Base-by-base conservation (phyloP, 2,797 vertebrate species). In the Yasuhikotakia modesta region DNA sequence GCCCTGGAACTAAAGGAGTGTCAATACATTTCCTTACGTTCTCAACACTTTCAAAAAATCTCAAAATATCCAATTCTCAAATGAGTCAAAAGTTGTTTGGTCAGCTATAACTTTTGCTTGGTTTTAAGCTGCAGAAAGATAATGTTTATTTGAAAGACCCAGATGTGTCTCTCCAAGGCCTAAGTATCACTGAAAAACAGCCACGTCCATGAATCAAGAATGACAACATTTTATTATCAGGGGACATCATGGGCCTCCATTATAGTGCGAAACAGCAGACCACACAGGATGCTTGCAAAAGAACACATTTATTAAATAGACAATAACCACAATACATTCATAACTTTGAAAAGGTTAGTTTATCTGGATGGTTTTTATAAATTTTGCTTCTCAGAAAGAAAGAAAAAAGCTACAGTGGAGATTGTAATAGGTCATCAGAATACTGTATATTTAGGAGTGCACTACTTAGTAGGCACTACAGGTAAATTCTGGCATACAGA, bases 171-270 rank as follows among this genome's bases (percentile, higher is more conserved):
- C 58, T 69, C 78, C n/a, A 73, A 83, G 71, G 77, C 61, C 60
- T 67, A 70, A 77, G 76, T 74, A 77, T 77, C 35, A 61, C 76
- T 79, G 68, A 79, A 79, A 79, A 82, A 82, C 72, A 83, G 81
- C 70, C 76, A 68, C 81, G 71, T 83, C 78, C 77, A 85, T 72
- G 79, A 85, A 81, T 83, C 84, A 83, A 85, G 76, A 79, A 83
- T 81, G 84, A 81, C 84, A 85, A 83, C 81, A 83, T 85, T 80
- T 83, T 85, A 83, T 79, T 81, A 79, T 70, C 79, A 85, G 58
- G 76, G 72, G 76, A 74, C 46, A 61, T 66, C 24, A 39, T 6
- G 57, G 73, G 75, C 79, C 64, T 69, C 69, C 53, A 81, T 83
- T 83, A 74, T 39, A 71, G 73, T 74, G 74, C 57, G 60, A 74